Conservation (phyloP, 2,797 vertebrate species). For the Falco peregrinus region DNA sequence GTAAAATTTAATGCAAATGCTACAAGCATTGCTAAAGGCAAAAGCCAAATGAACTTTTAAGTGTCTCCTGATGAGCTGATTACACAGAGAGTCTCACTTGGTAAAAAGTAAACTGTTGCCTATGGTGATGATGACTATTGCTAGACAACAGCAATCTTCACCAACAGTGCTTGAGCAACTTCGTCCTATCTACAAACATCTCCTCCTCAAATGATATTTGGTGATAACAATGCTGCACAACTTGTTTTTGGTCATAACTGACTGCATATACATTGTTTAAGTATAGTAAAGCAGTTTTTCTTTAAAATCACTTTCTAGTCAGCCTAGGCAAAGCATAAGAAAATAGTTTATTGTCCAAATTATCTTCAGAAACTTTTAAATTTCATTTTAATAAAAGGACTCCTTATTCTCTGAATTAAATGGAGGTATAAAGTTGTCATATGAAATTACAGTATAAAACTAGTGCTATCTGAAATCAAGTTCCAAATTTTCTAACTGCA, state of each 20-base stretch:
- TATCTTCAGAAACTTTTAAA: neutral
- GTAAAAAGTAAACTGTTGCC: slow-evolving; percentile 1
- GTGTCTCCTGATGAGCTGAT: neutral
- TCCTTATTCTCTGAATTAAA: neutral
- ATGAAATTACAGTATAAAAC: neutral
- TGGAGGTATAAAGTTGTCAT: neutral
- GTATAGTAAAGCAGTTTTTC: neutral
- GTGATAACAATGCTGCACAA: neutral
- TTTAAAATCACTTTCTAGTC: neutral
- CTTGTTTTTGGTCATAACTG: neutral
- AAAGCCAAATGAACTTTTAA: neutral
- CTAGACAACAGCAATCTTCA: neutral
- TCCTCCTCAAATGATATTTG: neutral
- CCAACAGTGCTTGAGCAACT: neutral
- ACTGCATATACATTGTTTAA: neutral
- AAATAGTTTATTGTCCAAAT: neutral
- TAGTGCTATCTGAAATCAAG: neutral
- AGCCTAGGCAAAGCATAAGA: neutral
- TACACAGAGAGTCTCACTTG: neutral
- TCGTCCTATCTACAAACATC: neutral
- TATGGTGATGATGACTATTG: neutral
- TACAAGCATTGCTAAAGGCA: neutral
- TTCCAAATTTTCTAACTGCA: neutral
- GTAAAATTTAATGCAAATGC: neutral
- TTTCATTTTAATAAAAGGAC: neutral